phyloP scores from a whole-genome alignment of 2,113 vertebrate species.

The Dolichotis patagonum region DNA sequence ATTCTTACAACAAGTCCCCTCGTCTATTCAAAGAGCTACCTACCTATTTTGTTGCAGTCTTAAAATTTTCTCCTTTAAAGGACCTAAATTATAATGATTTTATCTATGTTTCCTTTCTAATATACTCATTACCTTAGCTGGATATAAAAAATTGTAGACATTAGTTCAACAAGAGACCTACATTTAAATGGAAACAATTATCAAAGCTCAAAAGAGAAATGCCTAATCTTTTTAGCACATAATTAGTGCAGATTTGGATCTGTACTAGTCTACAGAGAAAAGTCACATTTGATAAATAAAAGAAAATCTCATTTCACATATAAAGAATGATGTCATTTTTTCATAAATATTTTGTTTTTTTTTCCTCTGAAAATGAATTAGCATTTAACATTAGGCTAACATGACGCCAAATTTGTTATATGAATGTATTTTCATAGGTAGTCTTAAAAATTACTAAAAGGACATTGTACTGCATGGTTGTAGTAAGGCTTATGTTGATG shows the following conservation, averaged over 20 bases:
- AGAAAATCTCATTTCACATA: not conserved
- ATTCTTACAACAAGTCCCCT: not conserved
- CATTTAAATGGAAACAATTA: conserved; percentile 44
- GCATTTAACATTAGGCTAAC: not conserved
- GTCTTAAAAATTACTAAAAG: not conserved
- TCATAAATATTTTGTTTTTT: not conserved
- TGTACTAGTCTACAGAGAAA: not conserved
- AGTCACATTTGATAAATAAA: not conserved
- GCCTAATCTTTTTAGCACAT: not conserved
- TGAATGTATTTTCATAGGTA: not conserved
- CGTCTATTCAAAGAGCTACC: not conserved
- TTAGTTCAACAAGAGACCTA: not conserved
- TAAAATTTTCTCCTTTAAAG: not conserved
- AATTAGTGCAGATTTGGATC: not conserved
- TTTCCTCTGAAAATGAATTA: not conserved
- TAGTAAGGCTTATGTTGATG: not conserved
- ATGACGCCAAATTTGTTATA: not conserved
- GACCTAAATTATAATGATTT: conserved; percentile 52
- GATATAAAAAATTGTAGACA: not conserved
- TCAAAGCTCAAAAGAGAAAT: conserved; percentile 48
- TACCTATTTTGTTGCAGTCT: conserved; percentile 45
- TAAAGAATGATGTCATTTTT: not conserved
- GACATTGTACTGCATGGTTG: not conserved
- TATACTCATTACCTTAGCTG: conserved; percentile 16
- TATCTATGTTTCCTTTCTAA: not conserved